phyloP scores from a whole-genome alignment of 2,888 invertebrate species.

The Oxystoma pomonae region DNA sequence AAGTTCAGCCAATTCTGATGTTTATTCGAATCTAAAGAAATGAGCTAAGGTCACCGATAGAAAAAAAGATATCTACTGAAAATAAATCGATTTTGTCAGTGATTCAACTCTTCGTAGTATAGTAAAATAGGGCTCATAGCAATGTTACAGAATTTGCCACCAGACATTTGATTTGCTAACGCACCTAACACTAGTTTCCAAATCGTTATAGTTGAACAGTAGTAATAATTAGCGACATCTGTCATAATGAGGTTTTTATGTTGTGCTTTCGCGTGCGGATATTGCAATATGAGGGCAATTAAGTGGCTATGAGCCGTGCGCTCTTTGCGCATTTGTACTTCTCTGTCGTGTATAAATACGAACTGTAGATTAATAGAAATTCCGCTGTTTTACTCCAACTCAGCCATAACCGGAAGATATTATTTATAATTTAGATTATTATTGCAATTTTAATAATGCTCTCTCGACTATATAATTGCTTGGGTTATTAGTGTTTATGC shows the following conservation, averaged over 20 bases:
- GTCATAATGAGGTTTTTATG: not conserved
- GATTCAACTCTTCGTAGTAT: too few relatives aligned
- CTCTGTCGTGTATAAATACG: not conserved
- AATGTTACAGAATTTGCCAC: too few relatives aligned
- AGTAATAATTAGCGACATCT: not conserved
- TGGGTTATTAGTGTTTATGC: not conserved
- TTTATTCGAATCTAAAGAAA: too few relatives aligned
- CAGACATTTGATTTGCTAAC: too few relatives aligned
- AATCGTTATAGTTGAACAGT: not conserved
- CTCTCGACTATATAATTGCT: not conserved
- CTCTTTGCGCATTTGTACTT: not conserved
- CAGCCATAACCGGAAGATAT: not conserved
- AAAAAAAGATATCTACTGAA: too few relatives aligned
- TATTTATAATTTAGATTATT: not conserved
- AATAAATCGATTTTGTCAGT: too few relatives aligned
- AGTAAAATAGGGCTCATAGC: too few relatives aligned
- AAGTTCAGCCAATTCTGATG: too few relatives aligned
- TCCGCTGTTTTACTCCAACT: not conserved
- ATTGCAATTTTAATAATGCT: not conserved
- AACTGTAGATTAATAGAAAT: not conserved
- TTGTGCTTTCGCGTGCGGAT: conserved; percentile 27
- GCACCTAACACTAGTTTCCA: not conserved
- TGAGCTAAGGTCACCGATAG: too few relatives aligned
- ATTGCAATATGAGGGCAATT: conserved; percentile 39
- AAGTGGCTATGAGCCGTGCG: conserved; percentile 33